Base-by-base conservation (phyloP, 2,888 invertebrate genomes). In the Ormyrus labotus region DNA sequence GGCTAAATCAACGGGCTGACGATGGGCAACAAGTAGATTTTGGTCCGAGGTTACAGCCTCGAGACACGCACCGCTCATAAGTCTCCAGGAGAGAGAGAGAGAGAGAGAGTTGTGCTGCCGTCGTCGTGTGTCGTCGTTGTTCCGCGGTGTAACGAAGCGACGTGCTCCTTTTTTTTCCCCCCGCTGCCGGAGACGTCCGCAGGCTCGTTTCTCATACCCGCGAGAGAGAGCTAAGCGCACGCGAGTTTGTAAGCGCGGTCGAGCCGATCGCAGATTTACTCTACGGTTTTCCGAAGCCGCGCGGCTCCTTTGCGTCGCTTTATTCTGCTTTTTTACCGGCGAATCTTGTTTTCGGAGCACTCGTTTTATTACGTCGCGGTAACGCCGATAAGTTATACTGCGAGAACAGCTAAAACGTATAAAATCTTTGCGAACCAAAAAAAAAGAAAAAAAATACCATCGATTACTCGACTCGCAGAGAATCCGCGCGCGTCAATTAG, bases 11-110 rank as follows among this genome's bases (percentile, higher is more conserved):
- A 87, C 19, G 51, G 82, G 80, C 87, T 87, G 85, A 87, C 87
- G 89, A 89, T 87, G 87, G 89, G 89, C 87, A 90, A 90, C 90
- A 89, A 90, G 90, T 88, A 87, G 88, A 87, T 86, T 86, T 87
- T 87, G 85, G 71, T 13, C 48, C 84, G 83, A 84, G 87, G 86
- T 90, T 90, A 90, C 90, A 88, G 88, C 90, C 88, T 80, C 84
- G 85, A 84, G 86, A 88, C 90, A 90, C 90, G 90, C 90, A 90
- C 87, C 86, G 82, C 87, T 84, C 86, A 87, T 89, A 83, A 83
- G 84, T 83, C 83, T 83, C 81, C 63, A 6, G 9, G 19, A 69
- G 34, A 34, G 34, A 85, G 47, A 9, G 19, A 69, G 47, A 9
- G 19, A 69, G 34, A 34, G 34, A 9, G 19, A 69, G 34, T 47